A percentile compares a stretch with the other conserved stretches of the same genome.
phyloP scores from a whole-genome alignment of 2,797 vertebrate species.

The Rhynchotus rufescens region DNA sequence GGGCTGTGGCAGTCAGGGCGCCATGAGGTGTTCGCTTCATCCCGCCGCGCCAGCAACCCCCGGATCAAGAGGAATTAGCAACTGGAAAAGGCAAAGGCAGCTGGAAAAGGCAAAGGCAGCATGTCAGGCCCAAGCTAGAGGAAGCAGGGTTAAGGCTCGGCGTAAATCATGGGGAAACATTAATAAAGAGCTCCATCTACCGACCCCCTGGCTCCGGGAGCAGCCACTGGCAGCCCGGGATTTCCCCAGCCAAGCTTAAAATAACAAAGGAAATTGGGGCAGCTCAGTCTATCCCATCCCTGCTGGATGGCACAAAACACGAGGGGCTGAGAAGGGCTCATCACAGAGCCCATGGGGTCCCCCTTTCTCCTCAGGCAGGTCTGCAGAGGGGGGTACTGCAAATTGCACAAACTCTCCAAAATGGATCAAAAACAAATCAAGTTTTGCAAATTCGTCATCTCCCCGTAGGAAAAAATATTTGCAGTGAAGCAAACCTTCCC shows the following conservation, averaged over 20 bases:
- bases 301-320: no score
- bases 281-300: no score
- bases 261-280: no score
- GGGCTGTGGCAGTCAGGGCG: not conserved
- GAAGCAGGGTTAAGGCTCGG: not conserved
- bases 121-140: not conserved
- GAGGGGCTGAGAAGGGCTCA: no score
- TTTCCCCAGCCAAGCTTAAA: no score
- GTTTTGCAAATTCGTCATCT: not conserved
- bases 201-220: not conserved
- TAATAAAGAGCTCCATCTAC: slow-evolving; percentile 78
- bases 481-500: not conserved
- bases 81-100: no score
- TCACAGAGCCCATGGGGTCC: no score
- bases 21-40: no score
- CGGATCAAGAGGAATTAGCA: no score
- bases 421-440: not conserved
- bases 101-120: no score
- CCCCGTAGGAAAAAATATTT: not conserved
- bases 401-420: not conserved
- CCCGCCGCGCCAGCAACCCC: no score
- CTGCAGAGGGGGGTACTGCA: no score
- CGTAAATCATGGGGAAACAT: slow-evolving; percentile 37
- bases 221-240: not conserved
- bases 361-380: not conserved